Base-by-base conservation (phyloP, 64 coral and sea anemone genomes). In the Orbicella faveolata region DNA sequence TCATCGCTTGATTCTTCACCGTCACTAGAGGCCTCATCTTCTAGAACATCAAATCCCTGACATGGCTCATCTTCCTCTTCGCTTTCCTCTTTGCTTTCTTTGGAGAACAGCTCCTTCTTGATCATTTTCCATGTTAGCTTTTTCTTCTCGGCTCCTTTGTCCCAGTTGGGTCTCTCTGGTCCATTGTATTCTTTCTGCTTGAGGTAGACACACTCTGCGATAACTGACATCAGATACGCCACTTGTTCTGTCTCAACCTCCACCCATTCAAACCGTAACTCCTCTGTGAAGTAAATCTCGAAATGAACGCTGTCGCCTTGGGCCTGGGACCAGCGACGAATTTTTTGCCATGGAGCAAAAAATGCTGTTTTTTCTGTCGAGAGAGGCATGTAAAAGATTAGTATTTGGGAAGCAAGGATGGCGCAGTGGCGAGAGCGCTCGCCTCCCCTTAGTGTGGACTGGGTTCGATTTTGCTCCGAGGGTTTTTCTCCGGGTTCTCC, bases 301-400 rank as follows among this genome's bases (percentile, higher is more conserved):
- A 97, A 97, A 48, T 97, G 92, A 59, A 97, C 76, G 36, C 95
- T 97, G 74, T 94, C 93, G 1, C 95, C 95, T 72, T 97, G 95
- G 1, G 87, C 92, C 75, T 97, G 92, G 5, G 95, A 94, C 95
- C 95, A 97, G 20, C 95, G 95, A 12, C 95, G 92, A 39, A 97
- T 97, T 59, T 97, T 97, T 35, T 82, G 77, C 95, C 95, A 97
- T 35, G 95, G 92, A 33, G 83, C 95, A 35, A 97, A 97, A 87
- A 94, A 97, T n/a, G 88, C 83, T 34, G 87, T 39, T 26, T 86
- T 87, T 55, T 87, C 95, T 97, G 78, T 72, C 17, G 20, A 85
- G 9, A 21, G 20, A 9, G 18, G 20, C 10, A 16, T 59, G 44
- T 48, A 48, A 6, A 3, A 5, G 44, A 48, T 48, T 5, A 48